Percentiles rank a stretch among this genome's conserved stretches.
Conservation (phyloP, 2,888 invertebrate genomes). For the Scrobipalpa costella region DNA sequence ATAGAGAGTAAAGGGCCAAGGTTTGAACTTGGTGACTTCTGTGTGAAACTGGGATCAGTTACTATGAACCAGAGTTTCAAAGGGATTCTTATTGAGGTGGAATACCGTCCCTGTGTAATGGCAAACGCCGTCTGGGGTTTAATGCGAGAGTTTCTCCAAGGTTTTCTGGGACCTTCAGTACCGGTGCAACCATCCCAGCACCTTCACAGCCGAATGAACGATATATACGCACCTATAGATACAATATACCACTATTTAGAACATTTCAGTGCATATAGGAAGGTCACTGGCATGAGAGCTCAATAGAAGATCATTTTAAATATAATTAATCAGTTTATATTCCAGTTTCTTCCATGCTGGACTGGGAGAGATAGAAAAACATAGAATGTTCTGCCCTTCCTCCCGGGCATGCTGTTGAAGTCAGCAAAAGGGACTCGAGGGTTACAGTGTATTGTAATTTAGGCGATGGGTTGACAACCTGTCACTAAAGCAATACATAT, state of each 20-base stretch:
- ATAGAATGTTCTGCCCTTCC: no score
- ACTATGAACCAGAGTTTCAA: slow-evolving; percentile 96
- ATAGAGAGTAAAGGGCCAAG: slow-evolving; percentile 94
- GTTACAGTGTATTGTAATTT: no score
- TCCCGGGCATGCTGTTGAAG: no score
- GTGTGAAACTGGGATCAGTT: slow-evolving; percentile 95
- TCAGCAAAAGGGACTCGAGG: no score
- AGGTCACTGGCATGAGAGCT: no score
- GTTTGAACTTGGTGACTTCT: slow-evolving; percentile 94
- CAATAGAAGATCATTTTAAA: no score
- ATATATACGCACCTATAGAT: slow-evolving; percentile 93
- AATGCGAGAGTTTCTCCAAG: slow-evolving; percentile 94
- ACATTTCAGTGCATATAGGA: slow-evolving; percentile 95
- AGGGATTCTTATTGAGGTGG: slow-evolving; percentile 96
- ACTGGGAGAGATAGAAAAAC: no score
- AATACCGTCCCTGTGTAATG: slow-evolving; percentile 94
- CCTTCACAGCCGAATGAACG: slow-evolving; percentile 88
- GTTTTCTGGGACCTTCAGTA: slow-evolving; percentile 91
- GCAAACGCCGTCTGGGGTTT: slow-evolving; percentile 95
- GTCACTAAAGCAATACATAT: no score
- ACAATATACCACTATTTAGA: slow-evolving; percentile 97
- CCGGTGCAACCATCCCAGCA: no score
- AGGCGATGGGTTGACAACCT: no score
- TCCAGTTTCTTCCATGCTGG: no score
- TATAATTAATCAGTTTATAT: no score